Percentiles rank a stretch among this genome's conserved stretches.
Conservation (phyloP, 1,140 invertebrate genomes). For the Telenomus remus region DNA sequence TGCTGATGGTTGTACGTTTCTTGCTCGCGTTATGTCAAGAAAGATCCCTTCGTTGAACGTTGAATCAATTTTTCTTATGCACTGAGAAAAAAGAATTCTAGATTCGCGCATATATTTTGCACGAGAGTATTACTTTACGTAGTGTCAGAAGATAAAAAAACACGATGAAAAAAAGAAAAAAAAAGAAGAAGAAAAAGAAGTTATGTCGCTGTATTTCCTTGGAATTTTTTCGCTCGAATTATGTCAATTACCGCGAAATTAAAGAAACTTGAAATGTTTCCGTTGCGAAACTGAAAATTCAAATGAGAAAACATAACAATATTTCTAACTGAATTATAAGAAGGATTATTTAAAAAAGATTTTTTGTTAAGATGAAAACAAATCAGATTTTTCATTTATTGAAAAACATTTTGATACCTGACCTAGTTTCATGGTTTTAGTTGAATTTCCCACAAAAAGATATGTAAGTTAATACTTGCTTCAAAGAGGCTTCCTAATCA, state of each 20-base stretch:
- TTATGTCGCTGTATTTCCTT: too few relatives aligned
- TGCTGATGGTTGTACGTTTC: not conserved
- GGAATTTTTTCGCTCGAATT: too few relatives aligned
- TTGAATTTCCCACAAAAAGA: too few relatives aligned
- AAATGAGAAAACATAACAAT: not conserved
- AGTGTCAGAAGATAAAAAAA: conserved; percentile 3
- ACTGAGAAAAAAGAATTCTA: conserved; percentile 13
- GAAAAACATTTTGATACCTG: not conserved
- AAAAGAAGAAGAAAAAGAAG: too few relatives aligned
- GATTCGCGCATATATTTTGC: conserved; percentile 13
- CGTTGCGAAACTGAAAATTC: not conserved
- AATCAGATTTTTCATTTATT: not conserved
- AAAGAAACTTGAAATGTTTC: not conserved
- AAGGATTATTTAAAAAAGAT: too few relatives aligned
- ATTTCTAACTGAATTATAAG: too few relatives aligned
- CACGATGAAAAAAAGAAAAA: not conserved
- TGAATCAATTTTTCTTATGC: conserved; percentile 13
- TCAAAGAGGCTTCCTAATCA: too few relatives aligned
- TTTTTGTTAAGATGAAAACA: not conserved
- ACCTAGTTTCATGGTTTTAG: not conserved
- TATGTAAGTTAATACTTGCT: not conserved
- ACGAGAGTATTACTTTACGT: conserved; percentile 8
- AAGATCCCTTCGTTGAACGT: conserved; percentile 4
- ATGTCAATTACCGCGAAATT: not conserved
- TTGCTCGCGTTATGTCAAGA: not conserved